Base-by-base conservation (phyloP, 2,888 invertebrate genomes). In the Drosophila mulleri region DNA sequence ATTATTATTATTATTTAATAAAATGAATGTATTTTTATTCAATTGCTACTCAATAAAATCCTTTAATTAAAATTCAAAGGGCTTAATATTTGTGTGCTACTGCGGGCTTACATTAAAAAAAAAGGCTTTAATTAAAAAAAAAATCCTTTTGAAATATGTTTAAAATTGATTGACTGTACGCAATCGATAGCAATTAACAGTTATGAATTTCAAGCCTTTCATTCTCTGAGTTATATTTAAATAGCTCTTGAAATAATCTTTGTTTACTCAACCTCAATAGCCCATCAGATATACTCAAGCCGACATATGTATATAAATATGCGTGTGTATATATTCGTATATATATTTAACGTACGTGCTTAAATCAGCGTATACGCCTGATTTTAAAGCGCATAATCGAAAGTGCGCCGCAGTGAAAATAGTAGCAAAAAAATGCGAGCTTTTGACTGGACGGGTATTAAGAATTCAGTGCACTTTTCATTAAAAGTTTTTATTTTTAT, bases 391-490 rank as follows among this genome's bases (percentile, higher is more conserved):
- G 53, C 44, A 61, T 32, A 54, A 35, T 53, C 35, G 44, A 65
- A 62, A 70, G 77, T 57, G 60, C 16, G 50, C 20, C 14, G 44
- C 29, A 54, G 48, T 41, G 58, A 20, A 58, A 75, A 61, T 75
- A 44, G 11, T 18, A n/a, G 29, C n/a, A 48, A 48, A 29, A 29
- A 37, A 29, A n/a, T 1, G 4, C 32, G 3, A 50, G 23, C 32
- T 69, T 32, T 37, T 68, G 44, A 48, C 65, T 52, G 58, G 53
- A 41, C 16, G 5, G 26, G 42, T 60, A 73, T 76, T 76, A 65
- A 29, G 50, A 44, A 69, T 79, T 67, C 70, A 67, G 58, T 72
- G 72, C 83, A 67, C 83, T 78, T 88, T 83, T 72, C 88, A 83
- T 82, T 88, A 82, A 82, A 72, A 75, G 41, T 72, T 85, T 84